phyloP scores from a whole-genome alignment of 2,797 vertebrate genomes.

The Natrix natrix region DNA sequence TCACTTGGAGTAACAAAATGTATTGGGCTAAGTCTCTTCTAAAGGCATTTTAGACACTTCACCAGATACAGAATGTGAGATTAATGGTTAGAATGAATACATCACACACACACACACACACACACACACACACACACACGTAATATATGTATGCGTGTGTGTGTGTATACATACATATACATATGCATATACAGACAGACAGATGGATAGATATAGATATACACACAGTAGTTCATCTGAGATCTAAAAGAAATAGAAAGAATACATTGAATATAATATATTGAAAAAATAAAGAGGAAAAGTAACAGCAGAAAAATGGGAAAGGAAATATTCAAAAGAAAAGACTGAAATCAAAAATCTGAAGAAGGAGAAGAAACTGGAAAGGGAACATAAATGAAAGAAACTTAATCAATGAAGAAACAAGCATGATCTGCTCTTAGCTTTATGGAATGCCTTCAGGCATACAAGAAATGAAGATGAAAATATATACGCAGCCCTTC shows the following conservation, averaged over 20 bases:
- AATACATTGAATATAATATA: background rate
- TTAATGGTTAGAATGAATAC: background rate
- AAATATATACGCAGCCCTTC: background rate
- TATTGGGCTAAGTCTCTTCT: background rate
- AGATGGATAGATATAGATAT: background rate
- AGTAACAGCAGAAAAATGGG: background rate
- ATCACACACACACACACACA: background rate
- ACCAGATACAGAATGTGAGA: background rate
- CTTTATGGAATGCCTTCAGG: background rate
- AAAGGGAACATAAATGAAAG: background rate
- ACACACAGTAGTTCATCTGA: background rate
- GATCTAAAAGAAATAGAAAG: background rate
- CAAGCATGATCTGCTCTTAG: background rate
- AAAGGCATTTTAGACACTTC: background rate
- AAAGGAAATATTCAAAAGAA: background rate
- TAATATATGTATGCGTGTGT: too few species aligned
- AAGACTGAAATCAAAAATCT: background rate
- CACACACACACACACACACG: too few species aligned
- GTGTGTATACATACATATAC: too few species aligned
- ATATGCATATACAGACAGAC: too few species aligned
- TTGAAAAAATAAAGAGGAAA: background rate
- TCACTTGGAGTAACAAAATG: background rate
- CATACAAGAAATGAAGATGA: constrained; percentile 1
- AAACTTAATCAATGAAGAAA: background rate
- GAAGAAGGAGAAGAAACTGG: background rate